Evolutionary conservation across 2,797 vertebrate genomes (phyloP).

Genomic region (Pipistrellus kuhlii): DNA sequence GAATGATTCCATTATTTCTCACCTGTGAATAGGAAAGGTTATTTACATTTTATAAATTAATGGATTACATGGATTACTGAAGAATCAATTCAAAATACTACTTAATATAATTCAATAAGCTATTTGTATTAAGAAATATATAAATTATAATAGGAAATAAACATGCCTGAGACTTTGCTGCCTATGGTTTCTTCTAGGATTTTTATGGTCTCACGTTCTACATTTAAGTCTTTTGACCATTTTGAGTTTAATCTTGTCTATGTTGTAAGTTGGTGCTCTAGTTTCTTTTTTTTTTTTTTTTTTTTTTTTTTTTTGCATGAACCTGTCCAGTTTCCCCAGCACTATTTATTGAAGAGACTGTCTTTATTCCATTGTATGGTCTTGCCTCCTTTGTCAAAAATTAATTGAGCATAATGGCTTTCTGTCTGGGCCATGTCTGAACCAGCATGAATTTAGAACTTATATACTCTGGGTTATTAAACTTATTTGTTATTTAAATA

Average conservation of each 20-base stretch:
- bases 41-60: constrained; percentile 1
- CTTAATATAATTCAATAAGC: background rate
- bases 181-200: no score
- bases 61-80: background rate
- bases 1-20: background rate
- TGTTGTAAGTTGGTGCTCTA: no score
- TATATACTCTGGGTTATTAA: background rate
- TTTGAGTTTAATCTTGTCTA: no score
- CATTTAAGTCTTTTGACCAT: no score
- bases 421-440: background rate
- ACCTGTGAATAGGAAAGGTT: background rate
- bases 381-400: no score
- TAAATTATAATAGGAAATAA: background rate
- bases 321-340: no score
- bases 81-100: background rate
- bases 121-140: background rate
- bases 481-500: background rate
- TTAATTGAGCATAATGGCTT: background rate
- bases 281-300: no score
- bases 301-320: no score
- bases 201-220: no score
- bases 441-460: constrained; percentile 36
- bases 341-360: no score
- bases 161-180: background rate
- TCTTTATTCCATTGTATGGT: no score